A percentile compares a stretch with the other conserved stretches of the same genome.
Evolutionary conservation across 2,888 invertebrate genomes (phyloP).

Genomic region (Rhingia campestris): DNA sequence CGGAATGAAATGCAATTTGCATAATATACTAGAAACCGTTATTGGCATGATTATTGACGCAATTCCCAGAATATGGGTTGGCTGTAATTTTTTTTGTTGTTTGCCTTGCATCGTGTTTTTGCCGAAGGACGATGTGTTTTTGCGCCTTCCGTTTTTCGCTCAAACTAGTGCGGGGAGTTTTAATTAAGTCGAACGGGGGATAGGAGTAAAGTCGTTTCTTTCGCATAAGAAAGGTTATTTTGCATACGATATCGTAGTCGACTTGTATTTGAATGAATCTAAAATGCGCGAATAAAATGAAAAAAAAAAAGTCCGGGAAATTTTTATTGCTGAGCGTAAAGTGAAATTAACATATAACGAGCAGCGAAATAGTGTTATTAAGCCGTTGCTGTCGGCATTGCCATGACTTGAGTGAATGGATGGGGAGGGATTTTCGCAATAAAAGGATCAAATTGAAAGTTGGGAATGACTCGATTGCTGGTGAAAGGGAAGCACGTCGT

Average conservation of each 20-base stretch:
- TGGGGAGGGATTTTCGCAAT: constrained; percentile 1
- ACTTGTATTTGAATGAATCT: constrained; percentile 24
- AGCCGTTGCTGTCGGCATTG: constrained; percentile 23
- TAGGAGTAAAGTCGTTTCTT: constrained; percentile 40
- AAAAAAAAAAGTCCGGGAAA: constrained; percentile 4
- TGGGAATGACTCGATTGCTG: constrained; percentile 43
- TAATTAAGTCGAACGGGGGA: constrained; percentile 50
- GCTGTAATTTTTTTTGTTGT: constrained; percentile 12
- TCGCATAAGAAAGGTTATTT: constrained; percentile 60
- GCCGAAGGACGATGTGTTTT: constrained; percentile 3
- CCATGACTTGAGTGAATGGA: not conserved
- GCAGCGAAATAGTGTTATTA: constrained; percentile 66
- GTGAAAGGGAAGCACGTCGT: constrained; percentile 23
- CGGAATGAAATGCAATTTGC: constrained; percentile 67
- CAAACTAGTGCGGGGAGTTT: constrained; percentile 29
- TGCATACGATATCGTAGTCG: constrained; percentile 51
- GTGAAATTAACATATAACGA: constrained; percentile 71
- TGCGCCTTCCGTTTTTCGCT: not conserved
- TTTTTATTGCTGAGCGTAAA: constrained; percentile 66
- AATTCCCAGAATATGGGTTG: constrained; percentile 50
- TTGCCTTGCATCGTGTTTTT: not conserved
- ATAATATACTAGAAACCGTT: constrained; percentile 61
- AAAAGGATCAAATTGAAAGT: constrained; percentile 65
- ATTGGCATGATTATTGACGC: constrained; percentile 73
- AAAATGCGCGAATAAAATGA: not conserved